Base-by-base conservation (phyloP, 2,797 vertebrate species). In the Chloroceryle amazona region DNA sequence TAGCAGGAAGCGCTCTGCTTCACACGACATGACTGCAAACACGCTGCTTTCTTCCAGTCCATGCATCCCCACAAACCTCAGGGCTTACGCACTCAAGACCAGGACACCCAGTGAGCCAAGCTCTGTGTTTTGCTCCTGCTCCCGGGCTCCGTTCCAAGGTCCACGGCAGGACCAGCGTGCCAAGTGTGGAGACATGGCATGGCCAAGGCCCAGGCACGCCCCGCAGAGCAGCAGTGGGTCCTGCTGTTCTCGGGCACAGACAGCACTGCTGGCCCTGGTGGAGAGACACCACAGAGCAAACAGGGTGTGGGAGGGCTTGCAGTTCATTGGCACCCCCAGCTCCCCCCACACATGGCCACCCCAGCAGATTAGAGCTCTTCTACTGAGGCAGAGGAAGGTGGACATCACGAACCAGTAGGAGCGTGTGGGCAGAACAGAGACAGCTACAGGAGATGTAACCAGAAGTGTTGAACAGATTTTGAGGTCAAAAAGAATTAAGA, bases 121-220 rank as follows among this genome's bases (percentile, higher is more conserved):
- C 49, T 51, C 49, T 51, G 49, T 23, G 25, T 26, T 26, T 26
- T 51, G 49, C 46, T 23, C 6, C 20, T 47, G 11, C 46, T 47
- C 46, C 74, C 20, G 10, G 13, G 54, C 39, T 52, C n/a, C 0
- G 1, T 31, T 66, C 67, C 52, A 31, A 0, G 0, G 23, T 19
- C n/a, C 22, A 8, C 0, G 1, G 47, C 1, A 2, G 33, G 54
- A 46, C 54, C 35, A 6, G 20, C 0, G 4, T 18, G 44, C 52
- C 1, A 4, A 39, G 37, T 1, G 4, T 2, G 1, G 55, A 41
- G 33, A 5, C 1, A 1, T 0, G 0, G 61, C 23, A 7, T 2
- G 22, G 46, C 35, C 6, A 1, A 71, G 55, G 9, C 20, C n/a
- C 5, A 2, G 11, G 17, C 41, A 14, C 0, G 2, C 28, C 12